A percentile compares a stretch with the other conserved stretches of the same genome.
These are phyloP conservation scores for Beroe ovata DNA, from an alignment of 37 sponge, comb jelly and placozoan species.

Conservation along the genomic window DNA sequence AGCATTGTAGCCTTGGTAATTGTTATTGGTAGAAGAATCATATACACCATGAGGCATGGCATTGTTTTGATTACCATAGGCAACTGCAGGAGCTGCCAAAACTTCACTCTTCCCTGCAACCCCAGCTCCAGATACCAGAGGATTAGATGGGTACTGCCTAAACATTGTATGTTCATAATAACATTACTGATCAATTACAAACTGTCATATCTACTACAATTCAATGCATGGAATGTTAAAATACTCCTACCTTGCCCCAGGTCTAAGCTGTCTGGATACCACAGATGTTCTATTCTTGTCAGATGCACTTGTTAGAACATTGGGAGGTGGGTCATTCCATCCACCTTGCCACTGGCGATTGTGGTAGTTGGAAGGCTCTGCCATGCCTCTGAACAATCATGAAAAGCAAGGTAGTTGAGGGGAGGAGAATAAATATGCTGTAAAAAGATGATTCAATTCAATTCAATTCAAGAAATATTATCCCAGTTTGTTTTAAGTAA, in stretches of 20 bases:
- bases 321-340: constrained; percentile 58
- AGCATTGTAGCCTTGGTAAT: neutral
- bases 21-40: neutral
- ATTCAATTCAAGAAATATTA: too few species aligned
- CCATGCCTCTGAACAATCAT: constrained; percentile 5
- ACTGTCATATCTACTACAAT: too few species aligned
- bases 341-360: constrained; percentile 46
- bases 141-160: constrained; percentile 32
- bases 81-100: neutral
- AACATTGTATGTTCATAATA: neutral
- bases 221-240: too few species aligned
- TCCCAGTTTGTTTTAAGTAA: too few species aligned
- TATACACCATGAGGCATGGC: neutral
- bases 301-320: neutral
- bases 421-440: too few species aligned
- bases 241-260: constrained; percentile 58
- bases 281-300: constrained; percentile 7
- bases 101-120: neutral
- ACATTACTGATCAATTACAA: too few species aligned
- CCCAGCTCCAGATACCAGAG: constrained; percentile 45
- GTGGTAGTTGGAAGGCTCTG: constrained; percentile 51
- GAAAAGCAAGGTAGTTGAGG: too few species aligned
- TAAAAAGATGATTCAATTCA: too few species aligned
- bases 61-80: neutral
- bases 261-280: neutral